These are phyloP conservation scores for Ivindomyrus marchei DNA, from an alignment of 2,113 vertebrate genomes.

Conservation along the genomic window DNA sequence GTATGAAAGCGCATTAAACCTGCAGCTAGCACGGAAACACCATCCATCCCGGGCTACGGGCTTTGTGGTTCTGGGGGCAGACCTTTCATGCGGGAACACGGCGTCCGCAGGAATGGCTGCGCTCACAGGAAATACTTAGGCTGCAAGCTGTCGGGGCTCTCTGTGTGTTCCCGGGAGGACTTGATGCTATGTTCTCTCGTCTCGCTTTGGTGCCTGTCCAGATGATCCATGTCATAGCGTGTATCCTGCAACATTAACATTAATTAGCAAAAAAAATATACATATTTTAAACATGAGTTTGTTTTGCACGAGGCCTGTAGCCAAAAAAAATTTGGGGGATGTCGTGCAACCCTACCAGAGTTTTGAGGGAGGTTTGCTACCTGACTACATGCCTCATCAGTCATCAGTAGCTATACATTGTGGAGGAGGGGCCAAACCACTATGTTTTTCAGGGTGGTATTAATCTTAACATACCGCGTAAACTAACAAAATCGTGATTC, in stretches of 20 bases:
- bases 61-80: neutral
- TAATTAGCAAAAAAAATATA: neutral
- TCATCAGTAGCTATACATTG: neutral
- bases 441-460: neutral
- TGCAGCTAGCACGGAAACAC: neutral
- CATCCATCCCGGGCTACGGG: neutral
- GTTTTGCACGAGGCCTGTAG: neutral
- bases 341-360: neutral
- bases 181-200: neutral
- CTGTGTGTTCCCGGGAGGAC: neutral
- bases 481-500: neutral
- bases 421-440: neutral
- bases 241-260: neutral
- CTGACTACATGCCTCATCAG: neutral
- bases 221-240: neutral
- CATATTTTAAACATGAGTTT: neutral
- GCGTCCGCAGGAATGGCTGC: neutral
- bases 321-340: neutral
- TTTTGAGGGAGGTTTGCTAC: neutral
- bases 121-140: neutral
- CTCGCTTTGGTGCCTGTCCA: neutral
- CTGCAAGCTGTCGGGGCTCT: neutral
- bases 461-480: neutral
- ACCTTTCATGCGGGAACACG: neutral
- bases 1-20: neutral